Conservation (phyloP, 2,797 vertebrate species). For the Ispidina lecontei region DNA sequence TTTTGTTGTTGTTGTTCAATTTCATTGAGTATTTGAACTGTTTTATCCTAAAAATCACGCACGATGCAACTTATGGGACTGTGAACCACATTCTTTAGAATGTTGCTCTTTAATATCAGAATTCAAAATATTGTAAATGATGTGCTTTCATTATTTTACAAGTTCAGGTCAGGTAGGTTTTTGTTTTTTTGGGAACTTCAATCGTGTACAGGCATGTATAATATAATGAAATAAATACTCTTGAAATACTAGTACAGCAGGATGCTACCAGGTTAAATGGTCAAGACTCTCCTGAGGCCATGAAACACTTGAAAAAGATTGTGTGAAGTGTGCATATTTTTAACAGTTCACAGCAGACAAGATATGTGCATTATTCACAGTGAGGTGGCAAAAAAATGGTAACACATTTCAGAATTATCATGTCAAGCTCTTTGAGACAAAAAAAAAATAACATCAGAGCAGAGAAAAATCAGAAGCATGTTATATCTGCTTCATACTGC, state of each 20-base stretch:
- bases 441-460: not conserved
- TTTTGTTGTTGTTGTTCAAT: not conserved
- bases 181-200: not conserved
- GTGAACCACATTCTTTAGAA: not conserved
- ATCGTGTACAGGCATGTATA: not conserved
- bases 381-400: not conserved
- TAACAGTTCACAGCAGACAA: slow-evolving; percentile 31
- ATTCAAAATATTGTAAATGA: not conserved
- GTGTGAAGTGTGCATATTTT: not conserved
- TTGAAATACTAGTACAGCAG: not conserved
- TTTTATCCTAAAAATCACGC: not conserved
- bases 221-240: not conserved
- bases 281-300: slow-evolving; percentile 27
- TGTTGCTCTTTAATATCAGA: not conserved
- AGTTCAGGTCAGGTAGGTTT: not conserved
- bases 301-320: slow-evolving; percentile 3
- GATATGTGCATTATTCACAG: not conserved
- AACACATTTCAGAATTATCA: not conserved
- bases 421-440: not conserved
- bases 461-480: not conserved
- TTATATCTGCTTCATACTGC: not conserved
- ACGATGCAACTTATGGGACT: not conserved
- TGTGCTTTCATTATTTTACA: not conserved
- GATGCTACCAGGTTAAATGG: slow-evolving; percentile 35
- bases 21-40: not conserved